Base-by-base conservation (phyloP, 2,797 vertebrate genomes). In the Valencia hispanica region DNA sequence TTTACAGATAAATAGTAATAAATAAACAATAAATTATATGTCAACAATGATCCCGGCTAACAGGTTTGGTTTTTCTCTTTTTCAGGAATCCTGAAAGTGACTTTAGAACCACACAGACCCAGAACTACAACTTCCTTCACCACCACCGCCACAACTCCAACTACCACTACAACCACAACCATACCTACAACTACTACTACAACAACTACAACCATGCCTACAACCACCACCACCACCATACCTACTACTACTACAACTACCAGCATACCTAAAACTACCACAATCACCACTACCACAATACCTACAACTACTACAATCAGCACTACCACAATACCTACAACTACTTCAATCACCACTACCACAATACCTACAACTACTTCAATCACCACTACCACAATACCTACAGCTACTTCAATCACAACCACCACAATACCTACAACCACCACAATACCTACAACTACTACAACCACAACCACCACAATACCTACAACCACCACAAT, bases 1-100 rank as follows among this genome's bases (percentile, higher is more conserved):
- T n/a, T 22, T 22, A 50, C 48, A 50, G 48, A 22, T 50, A 50
- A 59, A 15, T 2, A 17, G 32, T 59, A 32, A 48, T 20, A 22
- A 22, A 50, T 22, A 50, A 6, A 50, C 18, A 59, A 61, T 27
- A 32, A 59, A n/a, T n/a, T n/a, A n/a, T n/a, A n/a, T n/a, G n/a
- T n/a, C 15, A 17, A 18, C 11, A 17, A 32, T 2, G 2, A 59
- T 30, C 14, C 30, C 2, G 0, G 15, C 30, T 63, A 0, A 27
- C 5, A 65, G 32, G 18, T 66, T 55, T 63, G 5, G 39, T 39
- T 68, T 12, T 43, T 51, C 48, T 50, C 5, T 12, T 66, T 72
- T 30, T 12, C 74, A 90, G 89, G 27, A 32, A 18, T 88, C 6
- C 78, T 75, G 27, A 90, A 32, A 73, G 85, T 90, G 30, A 74